phyloP scores from a whole-genome alignment of 2,113 vertebrate genomes.

The Oreochromis aureus region DNA sequence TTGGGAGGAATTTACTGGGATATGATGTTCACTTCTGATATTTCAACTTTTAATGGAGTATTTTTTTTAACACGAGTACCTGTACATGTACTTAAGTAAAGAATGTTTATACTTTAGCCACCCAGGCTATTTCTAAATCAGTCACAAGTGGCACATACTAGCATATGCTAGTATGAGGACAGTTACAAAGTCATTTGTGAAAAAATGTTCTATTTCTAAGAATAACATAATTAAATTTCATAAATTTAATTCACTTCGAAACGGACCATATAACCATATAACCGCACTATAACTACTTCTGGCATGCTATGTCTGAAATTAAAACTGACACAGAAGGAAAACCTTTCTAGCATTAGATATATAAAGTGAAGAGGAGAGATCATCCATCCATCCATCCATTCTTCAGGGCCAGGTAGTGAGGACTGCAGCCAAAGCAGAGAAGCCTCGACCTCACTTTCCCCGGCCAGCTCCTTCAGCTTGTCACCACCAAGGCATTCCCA shows the following conservation, averaged over 20 bases:
- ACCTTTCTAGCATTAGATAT: background rate
- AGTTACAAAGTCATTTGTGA: background rate
- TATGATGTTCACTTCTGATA: background rate
- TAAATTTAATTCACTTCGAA: background rate
- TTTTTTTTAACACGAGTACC: background rate
- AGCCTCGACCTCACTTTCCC: background rate
- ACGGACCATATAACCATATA: background rate
- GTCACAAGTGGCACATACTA: background rate
- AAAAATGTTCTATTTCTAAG: background rate
- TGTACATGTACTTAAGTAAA: background rate
- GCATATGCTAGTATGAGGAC: background rate
- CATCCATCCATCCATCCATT: background rate
- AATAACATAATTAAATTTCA: background rate
- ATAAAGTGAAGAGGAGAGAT: constrained; percentile 21
- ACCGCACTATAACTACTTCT: background rate
- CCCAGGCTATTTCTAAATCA: background rate
- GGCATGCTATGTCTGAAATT: background rate
- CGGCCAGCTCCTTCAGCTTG: fast-evolving
- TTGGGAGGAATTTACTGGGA: background rate
- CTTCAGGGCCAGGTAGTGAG: background rate
- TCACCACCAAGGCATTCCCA: background rate
- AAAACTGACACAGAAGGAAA: background rate
- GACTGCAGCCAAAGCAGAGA: background rate
- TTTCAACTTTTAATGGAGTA: background rate
- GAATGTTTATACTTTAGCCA: background rate